Evolutionary conservation across 2,113 vertebrate species (phyloP), one percentile per base, ranked within the genome.

Genomic region (Polypterus bichir): DNA sequence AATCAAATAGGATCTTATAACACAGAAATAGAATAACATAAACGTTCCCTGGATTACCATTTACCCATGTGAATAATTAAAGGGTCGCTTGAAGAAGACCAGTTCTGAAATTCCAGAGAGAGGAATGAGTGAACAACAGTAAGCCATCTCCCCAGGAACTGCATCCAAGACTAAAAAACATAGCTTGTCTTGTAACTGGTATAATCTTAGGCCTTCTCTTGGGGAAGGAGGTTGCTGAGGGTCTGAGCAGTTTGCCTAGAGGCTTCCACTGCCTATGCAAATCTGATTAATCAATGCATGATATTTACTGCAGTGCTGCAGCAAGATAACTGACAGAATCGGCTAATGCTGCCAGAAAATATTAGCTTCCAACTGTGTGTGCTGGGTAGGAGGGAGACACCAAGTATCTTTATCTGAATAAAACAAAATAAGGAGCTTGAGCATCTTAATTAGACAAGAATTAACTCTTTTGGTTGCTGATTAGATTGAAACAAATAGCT

Each of bases 231-330:
- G 27, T 2, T 27, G 27, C 27, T 27, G 27, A 27, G 27, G 27
- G 27, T 27, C 27, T 27, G 27, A 27, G 47, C 66, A 65, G 67
- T 63, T 61, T 9, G 66, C 60, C 69, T 54, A 10, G 44, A 51
- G 66, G 67, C 59, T 63, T 61, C 54, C 66, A 59, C 60, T 61
- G 66, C 60, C 60, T 70, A 69, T 67, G 75, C 65, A 71, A 70
- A 74, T 74, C 59, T 59, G 59, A 66, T 53, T 69, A 71, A 73
- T 74, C 68, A 71, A 74, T 73, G 69, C 66, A 65, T 66, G 66
- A 67, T 71, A 69, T 71, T 72, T 68, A 66, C 71, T 61, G 56
- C 54, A 59, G 60, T 66, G 68, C 62, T 63, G 66, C 66, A 60
- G 61, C 47, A 62, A 66, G 68, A 68, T 71, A 74, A 71, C 70